These are phyloP conservation scores for Rhyzopertha dominica DNA, from an alignment of 1,140 invertebrate genomes.

Conservation along the genomic window DNA sequence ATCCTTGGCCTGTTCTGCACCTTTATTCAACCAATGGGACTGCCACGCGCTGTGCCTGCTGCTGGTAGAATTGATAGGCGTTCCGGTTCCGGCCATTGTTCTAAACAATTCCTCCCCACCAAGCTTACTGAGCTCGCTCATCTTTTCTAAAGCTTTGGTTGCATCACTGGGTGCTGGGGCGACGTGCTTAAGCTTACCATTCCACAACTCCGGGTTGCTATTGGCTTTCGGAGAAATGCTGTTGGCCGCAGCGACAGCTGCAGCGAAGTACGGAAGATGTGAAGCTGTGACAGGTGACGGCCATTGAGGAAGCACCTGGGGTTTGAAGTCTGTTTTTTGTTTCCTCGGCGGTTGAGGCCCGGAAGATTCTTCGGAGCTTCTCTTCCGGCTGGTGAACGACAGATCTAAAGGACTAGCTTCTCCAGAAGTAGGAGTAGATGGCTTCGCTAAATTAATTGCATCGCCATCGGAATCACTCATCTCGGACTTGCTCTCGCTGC, in stretches of 20 bases:
- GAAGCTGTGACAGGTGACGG: slow-evolving; percentile 69
- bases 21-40: slow-evolving; percentile 91
- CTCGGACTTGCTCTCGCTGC: slow-evolving; percentile 44
- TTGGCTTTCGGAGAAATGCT: slow-evolving; percentile 69
- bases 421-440: slow-evolving; percentile 46
- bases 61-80: slow-evolving; percentile 48
- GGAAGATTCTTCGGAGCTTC: slow-evolving; percentile 60
- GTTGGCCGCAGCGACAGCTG: slow-evolving; percentile 66
- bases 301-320: slow-evolving; percentile 65
- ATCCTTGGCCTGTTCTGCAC: slow-evolving; percentile 87
- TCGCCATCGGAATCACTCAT: slow-evolving; percentile 58
- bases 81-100: slow-evolving; percentile 51
- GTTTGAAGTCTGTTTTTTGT: slow-evolving; percentile 56
- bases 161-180: slow-evolving; percentile 66
- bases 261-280: slow-evolving; percentile 73
- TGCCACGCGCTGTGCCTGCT: slow-evolving; percentile 85
- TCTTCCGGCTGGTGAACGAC: slow-evolving; percentile 67
- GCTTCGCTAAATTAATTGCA: slow-evolving; percentile 63
- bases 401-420: slow-evolving; percentile 70
- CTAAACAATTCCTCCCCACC: slow-evolving; percentile 71
- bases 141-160: slow-evolving; percentile 83
- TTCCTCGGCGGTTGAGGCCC: slow-evolving; percentile 58
- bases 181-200: slow-evolving; percentile 70
- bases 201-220: slow-evolving; percentile 61
- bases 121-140: slow-evolving; percentile 82